Percentiles rank a stretch among this genome's conserved stretches.
phyloP scores from a whole-genome alignment of 2,888 invertebrate genomes.

The Leptinotarsa rubiginosa region DNA sequence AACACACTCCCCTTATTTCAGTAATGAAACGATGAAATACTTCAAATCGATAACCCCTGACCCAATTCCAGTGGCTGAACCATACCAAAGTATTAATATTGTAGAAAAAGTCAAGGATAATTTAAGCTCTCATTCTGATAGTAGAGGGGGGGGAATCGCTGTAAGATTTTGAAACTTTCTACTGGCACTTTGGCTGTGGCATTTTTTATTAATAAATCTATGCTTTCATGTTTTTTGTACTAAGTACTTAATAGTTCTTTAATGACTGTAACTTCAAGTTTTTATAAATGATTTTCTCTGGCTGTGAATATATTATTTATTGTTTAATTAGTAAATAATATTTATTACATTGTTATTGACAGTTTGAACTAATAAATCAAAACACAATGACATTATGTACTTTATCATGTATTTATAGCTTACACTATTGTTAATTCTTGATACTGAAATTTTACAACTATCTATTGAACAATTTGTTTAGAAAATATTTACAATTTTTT shows the following conservation, averaged over 20 bases:
- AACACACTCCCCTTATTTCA: slow-evolving; percentile 60
- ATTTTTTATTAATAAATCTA: neutral
- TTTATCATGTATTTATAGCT: too few relatives aligned
- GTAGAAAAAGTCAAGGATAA: slow-evolving; percentile 75
- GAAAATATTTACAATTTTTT: neutral
- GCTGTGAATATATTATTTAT: slow-evolving; percentile 12
- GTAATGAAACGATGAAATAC: slow-evolving; percentile 57
- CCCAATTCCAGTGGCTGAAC: slow-evolving; percentile 60
- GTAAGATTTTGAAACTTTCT: slow-evolving; percentile 66
- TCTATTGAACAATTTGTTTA: neutral
- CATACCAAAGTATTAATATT: slow-evolving; percentile 75
- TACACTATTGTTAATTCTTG: too few relatives aligned
- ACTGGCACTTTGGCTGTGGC: neutral
- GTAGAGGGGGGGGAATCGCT: slow-evolving; percentile 77
- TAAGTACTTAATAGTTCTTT: neutral
- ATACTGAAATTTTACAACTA: too few relatives aligned
- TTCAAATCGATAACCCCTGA: slow-evolving; percentile 54
- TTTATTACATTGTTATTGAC: neutral
- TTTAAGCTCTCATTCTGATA: slow-evolving; percentile 78
- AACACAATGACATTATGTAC: too few relatives aligned
- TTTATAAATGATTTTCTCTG: neutral
- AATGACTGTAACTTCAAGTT: neutral
- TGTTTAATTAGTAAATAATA: neutral
- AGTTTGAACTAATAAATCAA: neutral
- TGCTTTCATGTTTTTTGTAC: neutral